phyloP scores from a whole-genome alignment of 1,140 invertebrate species.

The Zophobas atratus region DNA sequence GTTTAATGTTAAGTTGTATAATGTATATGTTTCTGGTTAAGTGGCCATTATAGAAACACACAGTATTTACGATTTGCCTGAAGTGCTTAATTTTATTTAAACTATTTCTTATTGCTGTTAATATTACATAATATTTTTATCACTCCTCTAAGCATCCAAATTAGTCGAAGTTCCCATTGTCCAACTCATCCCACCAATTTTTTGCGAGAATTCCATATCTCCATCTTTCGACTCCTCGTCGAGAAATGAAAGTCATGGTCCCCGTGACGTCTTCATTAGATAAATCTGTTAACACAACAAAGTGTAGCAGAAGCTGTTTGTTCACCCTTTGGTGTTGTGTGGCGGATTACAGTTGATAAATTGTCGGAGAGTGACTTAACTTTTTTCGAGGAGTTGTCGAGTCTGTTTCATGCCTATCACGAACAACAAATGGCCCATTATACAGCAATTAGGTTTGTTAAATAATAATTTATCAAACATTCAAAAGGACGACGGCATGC shows the following conservation, averaged over 20 bases:
- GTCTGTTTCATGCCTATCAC: slow-evolving; percentile 40
- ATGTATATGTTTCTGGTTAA: too few species aligned
- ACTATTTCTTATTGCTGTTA: too few species aligned
- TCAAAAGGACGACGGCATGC: slow-evolving; percentile 38
- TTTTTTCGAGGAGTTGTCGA: slow-evolving; percentile 37
- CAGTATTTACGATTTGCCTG: too few species aligned
- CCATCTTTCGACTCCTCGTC: too few species aligned
- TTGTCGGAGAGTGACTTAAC: slow-evolving; percentile 39
- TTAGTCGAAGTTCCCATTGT: too few species aligned
- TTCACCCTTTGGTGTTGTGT: slow-evolving; percentile 1
- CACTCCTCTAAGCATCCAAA: too few species aligned
- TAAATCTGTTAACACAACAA: slow-evolving; percentile 35
- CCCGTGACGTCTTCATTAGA: slow-evolving; percentile 29
- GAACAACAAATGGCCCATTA: slow-evolving; percentile 38
- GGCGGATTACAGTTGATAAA: slow-evolving; percentile 41
- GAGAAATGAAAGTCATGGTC: slow-evolving; percentile 1
- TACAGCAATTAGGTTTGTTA: slow-evolving; percentile 45
- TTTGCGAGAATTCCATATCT: too few species aligned
- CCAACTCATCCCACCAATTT: too few species aligned
- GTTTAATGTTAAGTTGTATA: too few species aligned
- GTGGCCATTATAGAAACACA: too few species aligned
- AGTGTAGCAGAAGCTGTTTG: slow-evolving; percentile 23
- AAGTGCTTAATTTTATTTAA: too few species aligned
- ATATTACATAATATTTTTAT: too few species aligned
- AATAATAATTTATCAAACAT: slow-evolving; percentile 48